Percentiles rank a stretch among this genome's conserved stretches.
Conservation (phyloP, 2,888 invertebrate species). For the Scaptomyza reducta region DNA sequence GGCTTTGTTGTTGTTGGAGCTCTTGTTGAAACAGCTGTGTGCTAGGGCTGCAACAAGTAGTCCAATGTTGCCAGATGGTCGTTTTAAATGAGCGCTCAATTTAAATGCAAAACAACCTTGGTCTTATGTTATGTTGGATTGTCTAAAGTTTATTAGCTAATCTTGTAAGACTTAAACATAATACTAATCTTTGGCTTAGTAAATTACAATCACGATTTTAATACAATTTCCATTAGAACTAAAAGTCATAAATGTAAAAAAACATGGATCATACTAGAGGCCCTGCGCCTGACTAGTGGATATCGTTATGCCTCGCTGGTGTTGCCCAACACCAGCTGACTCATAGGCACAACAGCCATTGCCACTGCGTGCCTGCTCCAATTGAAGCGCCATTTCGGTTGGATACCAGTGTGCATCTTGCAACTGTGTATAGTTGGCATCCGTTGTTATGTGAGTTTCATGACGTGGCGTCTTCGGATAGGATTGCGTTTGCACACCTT, state of each 20-base stretch:
- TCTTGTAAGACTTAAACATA: constrained; percentile 29
- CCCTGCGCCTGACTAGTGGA: constrained; percentile 63
- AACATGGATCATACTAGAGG: constrained; percentile 32
- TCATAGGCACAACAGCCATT: constrained; percentile 64
- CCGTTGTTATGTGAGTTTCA: constrained; percentile 41
- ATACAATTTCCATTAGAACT: constrained; percentile 52
- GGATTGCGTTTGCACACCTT: constrained; percentile 48
- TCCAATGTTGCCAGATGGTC: constrained; percentile 23
- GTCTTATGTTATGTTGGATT: neutral
- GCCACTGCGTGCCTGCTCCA: constrained; percentile 50
- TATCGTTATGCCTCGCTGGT: constrained; percentile 60
- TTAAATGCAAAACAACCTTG: neutral
- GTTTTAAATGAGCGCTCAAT: constrained; percentile 5
- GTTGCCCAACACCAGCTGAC: constrained; percentile 50
- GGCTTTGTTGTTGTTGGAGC: constrained; percentile 32
- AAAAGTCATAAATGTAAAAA: constrained; percentile 1
- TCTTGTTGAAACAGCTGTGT: constrained; percentile 40
- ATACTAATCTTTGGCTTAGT: constrained; percentile 68
- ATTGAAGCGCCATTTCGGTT: constrained; percentile 51
- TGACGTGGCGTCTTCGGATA: constrained; percentile 54
- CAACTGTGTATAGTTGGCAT: constrained; percentile 50
- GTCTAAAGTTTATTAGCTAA: constrained; percentile 44
- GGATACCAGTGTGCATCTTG: constrained; percentile 65
- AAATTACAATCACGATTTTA: constrained; percentile 56
- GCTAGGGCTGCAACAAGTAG: constrained; percentile 35